These are phyloP conservation scores for Psittacula echo DNA, from an alignment of 2,797 vertebrate species.

Conservation along the genomic window DNA sequence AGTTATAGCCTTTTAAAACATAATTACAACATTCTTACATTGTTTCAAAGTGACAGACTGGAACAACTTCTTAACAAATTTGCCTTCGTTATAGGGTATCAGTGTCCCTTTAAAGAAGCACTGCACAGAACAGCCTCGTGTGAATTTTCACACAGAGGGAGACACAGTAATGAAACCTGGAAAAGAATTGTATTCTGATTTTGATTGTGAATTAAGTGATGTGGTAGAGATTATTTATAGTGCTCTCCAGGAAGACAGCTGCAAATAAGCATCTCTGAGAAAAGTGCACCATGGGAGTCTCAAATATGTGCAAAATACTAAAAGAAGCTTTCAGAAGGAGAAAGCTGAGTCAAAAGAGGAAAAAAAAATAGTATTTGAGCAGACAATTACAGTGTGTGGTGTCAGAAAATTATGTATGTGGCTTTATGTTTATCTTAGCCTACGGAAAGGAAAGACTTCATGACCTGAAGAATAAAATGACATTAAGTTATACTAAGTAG, in stretches of 20 bases:
- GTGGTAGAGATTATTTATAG: not conserved
- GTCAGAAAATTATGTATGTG: not conserved
- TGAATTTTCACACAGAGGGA: not conserved
- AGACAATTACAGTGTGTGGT: fast-evolving
- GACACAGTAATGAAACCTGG: not conserved
- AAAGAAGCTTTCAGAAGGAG: not conserved
- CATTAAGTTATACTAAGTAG: not conserved
- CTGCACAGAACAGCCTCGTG: not conserved
- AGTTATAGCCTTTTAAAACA: not conserved
- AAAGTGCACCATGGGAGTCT: not conserved
- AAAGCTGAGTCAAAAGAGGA: not conserved
- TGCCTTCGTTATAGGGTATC: not conserved
- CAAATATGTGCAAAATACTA: not conserved
- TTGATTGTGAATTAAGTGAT: not conserved
- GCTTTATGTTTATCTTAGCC: not conserved
- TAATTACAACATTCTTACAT: not conserved
- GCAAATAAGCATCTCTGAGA: not conserved
- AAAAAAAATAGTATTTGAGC: not conserved
- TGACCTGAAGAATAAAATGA: not conserved
- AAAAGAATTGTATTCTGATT: not conserved
- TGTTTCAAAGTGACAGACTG: not conserved
- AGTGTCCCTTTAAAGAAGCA: not conserved
- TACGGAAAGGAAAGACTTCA: not conserved
- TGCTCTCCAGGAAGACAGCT: not conserved
- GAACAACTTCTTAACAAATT: not conserved